Percentiles rank a stretch among this genome's conserved stretches.
These are phyloP conservation scores for Bolinopsis microptera DNA, from an alignment of 37 sponge, comb jelly and placozoan genomes.

Conservation along the genomic window DNA sequence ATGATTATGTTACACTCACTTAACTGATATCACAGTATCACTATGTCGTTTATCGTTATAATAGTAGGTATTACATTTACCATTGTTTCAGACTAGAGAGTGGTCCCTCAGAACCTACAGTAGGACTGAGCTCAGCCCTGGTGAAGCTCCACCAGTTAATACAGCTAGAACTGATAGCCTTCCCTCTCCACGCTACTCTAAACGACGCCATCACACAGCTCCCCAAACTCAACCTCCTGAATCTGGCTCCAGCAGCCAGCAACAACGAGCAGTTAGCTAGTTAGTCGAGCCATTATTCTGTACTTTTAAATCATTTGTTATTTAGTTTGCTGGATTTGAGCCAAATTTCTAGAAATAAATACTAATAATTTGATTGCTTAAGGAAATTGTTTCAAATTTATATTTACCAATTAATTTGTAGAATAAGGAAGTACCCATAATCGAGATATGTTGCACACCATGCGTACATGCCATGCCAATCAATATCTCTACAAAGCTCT, in stretches of 20 bases:
- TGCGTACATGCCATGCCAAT: not conserved
- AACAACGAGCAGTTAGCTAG: slow-evolving; percentile 31
- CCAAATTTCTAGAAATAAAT: too few species aligned
- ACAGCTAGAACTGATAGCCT: slow-evolving; percentile 46
- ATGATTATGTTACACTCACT: too few species aligned
- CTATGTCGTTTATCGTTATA: too few species aligned
- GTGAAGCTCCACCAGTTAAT: slow-evolving; percentile 57
- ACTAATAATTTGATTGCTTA: too few species aligned
- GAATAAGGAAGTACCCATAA: too few species aligned
- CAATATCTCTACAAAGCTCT: not conserved
- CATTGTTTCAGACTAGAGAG: not conserved
- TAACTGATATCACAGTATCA: too few species aligned
- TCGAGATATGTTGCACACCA: too few species aligned
- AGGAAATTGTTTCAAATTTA: too few species aligned
- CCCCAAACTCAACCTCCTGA: slow-evolving; percentile 55
- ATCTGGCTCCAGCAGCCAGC: slow-evolving; percentile 16
- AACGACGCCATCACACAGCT: slow-evolving; percentile 41
- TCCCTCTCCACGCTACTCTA: slow-evolving; percentile 43
- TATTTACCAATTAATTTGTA: too few species aligned
- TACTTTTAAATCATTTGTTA: too few species aligned
- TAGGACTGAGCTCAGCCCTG: not conserved
- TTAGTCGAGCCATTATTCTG: not conserved
- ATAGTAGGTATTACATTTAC: too few species aligned
- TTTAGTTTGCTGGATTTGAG: too few species aligned
- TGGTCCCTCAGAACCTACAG: slow-evolving; percentile 29